Evolutionary conservation across 2,888 invertebrate genomes (phyloP), one percentile per base, ranked within the genome.

Genomic region (Sthenelais limicola): DNA sequence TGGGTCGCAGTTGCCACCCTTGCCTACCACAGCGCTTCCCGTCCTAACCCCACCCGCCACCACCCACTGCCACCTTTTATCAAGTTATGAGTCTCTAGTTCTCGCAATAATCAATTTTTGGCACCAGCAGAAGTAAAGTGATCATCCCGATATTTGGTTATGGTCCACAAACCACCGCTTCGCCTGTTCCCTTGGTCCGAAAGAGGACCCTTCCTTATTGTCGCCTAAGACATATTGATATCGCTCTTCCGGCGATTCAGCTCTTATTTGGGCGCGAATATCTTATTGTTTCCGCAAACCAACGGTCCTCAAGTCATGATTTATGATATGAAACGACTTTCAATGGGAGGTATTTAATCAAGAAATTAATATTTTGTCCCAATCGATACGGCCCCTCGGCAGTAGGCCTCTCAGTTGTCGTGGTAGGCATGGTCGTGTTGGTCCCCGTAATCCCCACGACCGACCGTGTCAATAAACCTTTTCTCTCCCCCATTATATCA

Each of bases 281-380:
- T 43, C 62, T 62, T 28, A 62, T 62, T 62, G 62, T 62, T 62
- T 62, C 62, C 62, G 62, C 38, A 12, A 38, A 43, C 38, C 38
- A 26, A 24, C 24, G 3, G 38, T 21, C 24, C 62, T 62, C 38
- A 7, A 62, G 62, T 62, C 38, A 38, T 26, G 24, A n/a, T 9
- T 28, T 62, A 38, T 62, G 62, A 62, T 38, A 62, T 62, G 43
- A 62, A 62, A 62, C 43, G 62, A 38, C 62, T 62, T 62, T 62
- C 62, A 62, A 62, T 38, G 62, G 62, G 43, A 58, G 43, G 43
- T 62, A 62, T 62, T 62, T 62, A 62, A 62, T 62, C 62, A 62
- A 62, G 62, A 62, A 62, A 62, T 62, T 62, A 62, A 62, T 62
- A 62, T 62, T 62, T 62, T 56, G 28, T 24, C 38, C 38, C 21